A percentile compares a stretch with the other conserved stretches of the same genome.
Evolutionary conservation across 2,797 vertebrate genomes (phyloP).

Genomic region (Siniperca undulata): DNA sequence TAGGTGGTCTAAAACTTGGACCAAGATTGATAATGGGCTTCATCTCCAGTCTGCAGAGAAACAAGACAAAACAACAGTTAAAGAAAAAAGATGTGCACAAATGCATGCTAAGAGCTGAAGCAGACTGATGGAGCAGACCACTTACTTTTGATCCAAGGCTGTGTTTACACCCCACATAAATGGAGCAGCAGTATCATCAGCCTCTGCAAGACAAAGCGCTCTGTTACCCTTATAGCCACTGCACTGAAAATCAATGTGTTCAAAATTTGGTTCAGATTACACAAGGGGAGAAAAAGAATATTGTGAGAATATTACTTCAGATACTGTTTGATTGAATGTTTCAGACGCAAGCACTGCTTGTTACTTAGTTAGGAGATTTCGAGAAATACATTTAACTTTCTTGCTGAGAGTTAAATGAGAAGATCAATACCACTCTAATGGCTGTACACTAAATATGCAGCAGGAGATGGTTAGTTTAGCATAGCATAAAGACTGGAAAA

Average conservation of each 20-base stretch:
- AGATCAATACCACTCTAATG: background rate
- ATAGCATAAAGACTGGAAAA: background rate
- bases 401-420: background rate
- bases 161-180: slow-evolving; percentile 79
- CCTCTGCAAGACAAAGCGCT: slow-evolving; percentile 68
- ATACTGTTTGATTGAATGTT: background rate
- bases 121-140: background rate
- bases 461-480: background rate
- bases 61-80: background rate
- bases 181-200: slow-evolving; percentile 41
- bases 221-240: background rate
- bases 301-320: background rate
- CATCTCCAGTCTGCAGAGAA: slow-evolving; percentile 44
- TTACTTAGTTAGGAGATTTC: background rate
- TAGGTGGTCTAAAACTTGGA: slow-evolving; percentile 79
- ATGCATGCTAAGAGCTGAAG: background rate
- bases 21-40: slow-evolving; percentile 63
- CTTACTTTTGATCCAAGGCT: slow-evolving; percentile 51
- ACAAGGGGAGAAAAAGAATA: background rate
- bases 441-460: background rate
- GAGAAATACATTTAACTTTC: background rate
- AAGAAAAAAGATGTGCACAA: background rate
- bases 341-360: background rate
- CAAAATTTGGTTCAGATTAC: background rate
- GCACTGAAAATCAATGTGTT: background rate